Evolutionary conservation across 2,113 vertebrate species (phyloP).

Genomic region (Tylochromis polylepis): DNA sequence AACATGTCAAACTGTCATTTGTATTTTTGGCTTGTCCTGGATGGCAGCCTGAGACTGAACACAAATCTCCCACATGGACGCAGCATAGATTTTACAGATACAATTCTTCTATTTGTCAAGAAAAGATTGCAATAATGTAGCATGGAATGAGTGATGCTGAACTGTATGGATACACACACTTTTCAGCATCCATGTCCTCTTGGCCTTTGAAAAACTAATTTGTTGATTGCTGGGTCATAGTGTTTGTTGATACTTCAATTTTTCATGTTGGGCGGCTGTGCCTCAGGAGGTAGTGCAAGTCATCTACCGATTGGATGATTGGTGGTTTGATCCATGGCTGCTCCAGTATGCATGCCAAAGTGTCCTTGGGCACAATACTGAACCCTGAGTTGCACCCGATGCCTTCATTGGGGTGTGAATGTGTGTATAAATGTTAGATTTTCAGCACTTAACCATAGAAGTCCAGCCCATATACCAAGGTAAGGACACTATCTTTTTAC

Average conservation of each 20-base stretch:
- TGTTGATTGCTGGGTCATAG: neutral
- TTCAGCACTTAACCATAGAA: no score
- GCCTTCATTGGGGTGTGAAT: neutral
- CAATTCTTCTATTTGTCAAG: neutral
- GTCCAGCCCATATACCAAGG: no score
- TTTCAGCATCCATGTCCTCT: neutral
- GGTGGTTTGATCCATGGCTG: neutral
- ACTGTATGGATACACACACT: neutral
- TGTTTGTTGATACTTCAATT: neutral
- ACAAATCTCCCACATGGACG: neutral
- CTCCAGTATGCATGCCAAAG: neutral
- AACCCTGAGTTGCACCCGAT: neutral
- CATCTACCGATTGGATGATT: neutral
- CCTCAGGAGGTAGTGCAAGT: neutral
- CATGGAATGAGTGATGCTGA: neutral
- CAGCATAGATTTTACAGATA: neutral
- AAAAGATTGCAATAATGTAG: neutral
- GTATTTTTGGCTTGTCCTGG: conserved; percentile 10
- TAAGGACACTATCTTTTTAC: no score
- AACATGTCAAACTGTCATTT: conserved; percentile 41
- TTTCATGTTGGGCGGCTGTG: neutral
- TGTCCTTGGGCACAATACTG: neutral
- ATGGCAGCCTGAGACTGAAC: neutral
- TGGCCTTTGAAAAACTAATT: neutral
- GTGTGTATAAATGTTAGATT: neutral